Conservation (phyloP, 2,797 vertebrate genomes). For the Amazona finschi region DNA sequence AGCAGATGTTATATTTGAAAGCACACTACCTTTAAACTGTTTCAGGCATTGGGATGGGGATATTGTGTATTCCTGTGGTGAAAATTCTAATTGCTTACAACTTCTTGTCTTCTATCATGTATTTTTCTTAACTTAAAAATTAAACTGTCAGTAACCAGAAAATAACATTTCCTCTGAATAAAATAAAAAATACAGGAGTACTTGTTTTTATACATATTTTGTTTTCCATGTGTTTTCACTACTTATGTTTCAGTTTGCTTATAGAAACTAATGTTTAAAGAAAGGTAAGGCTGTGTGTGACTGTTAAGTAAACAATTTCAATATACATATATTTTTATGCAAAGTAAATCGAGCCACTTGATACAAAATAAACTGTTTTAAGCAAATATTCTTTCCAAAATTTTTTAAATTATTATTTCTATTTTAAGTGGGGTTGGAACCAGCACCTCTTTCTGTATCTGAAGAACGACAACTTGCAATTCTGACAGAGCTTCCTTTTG, state of each 20-base stretch:
- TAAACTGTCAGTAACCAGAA: background rate
- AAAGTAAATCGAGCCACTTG: background rate
- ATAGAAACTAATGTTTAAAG: background rate
- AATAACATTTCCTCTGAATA: background rate
- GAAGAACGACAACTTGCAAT: constrained; percentile 97
- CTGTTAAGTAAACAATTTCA: background rate
- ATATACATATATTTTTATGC: background rate
- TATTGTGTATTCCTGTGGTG: background rate
- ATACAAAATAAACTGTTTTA: background rate
- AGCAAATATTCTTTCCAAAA: background rate
- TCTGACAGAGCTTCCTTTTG: constrained; percentile 96
- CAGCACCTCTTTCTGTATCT: constrained; percentile 93
- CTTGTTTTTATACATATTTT: background rate
- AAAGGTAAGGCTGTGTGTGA: background rate
- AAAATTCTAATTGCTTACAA: background rate
- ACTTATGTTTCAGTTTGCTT: background rate
- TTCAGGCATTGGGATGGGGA: background rate
- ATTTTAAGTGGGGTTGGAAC: constrained; percentile 88
- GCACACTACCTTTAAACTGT: background rate
- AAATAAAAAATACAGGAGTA: background rate
- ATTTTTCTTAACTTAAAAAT: background rate
- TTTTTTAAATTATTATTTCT: background rate
- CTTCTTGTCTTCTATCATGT: background rate
- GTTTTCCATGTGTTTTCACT: background rate
- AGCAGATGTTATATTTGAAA: background rate